Percentiles rank a stretch among this genome's conserved stretches.
Conservation (phyloP, 2,113 vertebrate genomes). For the Myotis lucifugus region DNA sequence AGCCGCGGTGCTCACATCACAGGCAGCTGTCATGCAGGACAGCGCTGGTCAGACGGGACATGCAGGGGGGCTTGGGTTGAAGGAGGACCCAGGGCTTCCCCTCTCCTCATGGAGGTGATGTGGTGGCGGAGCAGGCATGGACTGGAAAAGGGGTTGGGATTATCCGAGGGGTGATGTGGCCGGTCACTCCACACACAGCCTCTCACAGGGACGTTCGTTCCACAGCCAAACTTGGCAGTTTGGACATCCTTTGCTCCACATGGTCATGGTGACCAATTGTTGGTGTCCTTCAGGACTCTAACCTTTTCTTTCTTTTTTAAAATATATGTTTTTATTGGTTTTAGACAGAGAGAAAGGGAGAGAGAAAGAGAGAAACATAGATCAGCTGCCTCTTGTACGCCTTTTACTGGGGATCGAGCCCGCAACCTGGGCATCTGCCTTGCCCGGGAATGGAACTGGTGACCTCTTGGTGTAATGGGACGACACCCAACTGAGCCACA, state of each 20-base stretch:
- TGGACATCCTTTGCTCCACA: neutral
- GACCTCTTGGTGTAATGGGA: no score
- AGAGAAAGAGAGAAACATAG: no score
- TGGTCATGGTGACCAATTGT: neutral
- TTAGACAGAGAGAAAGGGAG: no score
- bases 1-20: rapidly evolving
- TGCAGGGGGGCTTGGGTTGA: neutral
- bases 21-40: neutral
- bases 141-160: neutral
- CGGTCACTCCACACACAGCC: neutral
- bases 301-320: neutral
- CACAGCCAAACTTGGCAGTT: rapidly evolving
- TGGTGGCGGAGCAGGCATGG: rapidly evolving
- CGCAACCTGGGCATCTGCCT: no score
- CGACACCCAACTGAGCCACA: no score
- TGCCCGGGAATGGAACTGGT: no score
- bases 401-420: no score
- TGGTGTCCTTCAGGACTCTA: neutral
- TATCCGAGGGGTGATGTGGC: rapidly evolving
- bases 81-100: neutral
- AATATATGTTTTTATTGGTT: no score
- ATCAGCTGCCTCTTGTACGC: no score
- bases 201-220: rapidly evolving
- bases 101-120: neutral
- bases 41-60: neutral